phyloP scores from a whole-genome alignment of 2,113 vertebrate genomes.

The Oryzias celebensis region DNA sequence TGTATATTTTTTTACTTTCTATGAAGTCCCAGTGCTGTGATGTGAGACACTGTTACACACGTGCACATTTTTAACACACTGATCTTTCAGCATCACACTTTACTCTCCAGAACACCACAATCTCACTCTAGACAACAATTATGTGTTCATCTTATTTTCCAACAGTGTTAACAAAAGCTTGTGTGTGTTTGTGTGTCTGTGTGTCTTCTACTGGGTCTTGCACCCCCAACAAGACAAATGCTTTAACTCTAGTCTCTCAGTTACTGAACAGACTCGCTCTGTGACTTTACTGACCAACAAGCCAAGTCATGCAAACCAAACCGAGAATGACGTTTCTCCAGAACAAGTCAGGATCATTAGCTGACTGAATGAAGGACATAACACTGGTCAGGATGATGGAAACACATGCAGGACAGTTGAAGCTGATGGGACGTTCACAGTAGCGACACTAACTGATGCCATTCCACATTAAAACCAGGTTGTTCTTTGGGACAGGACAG shows the following conservation, averaged over 20 bases:
- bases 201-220: conserved; percentile 59
- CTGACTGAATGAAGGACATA: not conserved
- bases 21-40: not conserved
- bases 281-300: conserved; percentile 15
- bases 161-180: not conserved
- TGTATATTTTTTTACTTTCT: conserved; percentile 1
- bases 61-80: not conserved
- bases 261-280: not conserved
- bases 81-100: not conserved
- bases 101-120: not conserved
- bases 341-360: conserved; percentile 38
- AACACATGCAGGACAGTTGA: not conserved
- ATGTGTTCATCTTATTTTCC: conserved; percentile 7
- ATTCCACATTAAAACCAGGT: not conserved
- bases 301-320: conserved; percentile 10
- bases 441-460: not conserved
- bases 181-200: conserved; percentile 41
- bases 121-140: not conserved
- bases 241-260: not conserved
- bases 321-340: conserved; percentile 20
- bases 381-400: not conserved
- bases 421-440: not conserved
- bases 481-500: not conserved
- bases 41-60: not conserved
- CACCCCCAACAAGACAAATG: not conserved